Percentiles rank a stretch among this genome's conserved stretches.
Conservation (phyloP, 2,888 invertebrate genomes). For the Dendrolimus pini region DNA sequence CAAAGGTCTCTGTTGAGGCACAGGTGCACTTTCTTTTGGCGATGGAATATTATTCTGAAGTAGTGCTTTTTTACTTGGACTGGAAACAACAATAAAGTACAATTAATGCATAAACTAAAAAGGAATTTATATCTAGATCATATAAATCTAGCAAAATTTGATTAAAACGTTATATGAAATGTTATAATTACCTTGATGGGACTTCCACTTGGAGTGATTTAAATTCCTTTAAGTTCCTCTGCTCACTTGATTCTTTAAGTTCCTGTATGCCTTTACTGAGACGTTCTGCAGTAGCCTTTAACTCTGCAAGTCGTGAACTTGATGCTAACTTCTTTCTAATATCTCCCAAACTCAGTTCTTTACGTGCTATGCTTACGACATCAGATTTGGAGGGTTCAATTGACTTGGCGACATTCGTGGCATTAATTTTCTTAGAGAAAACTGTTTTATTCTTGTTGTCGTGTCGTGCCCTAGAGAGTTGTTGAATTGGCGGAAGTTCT, state of each 20-base stretch:
- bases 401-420: conserved; percentile 36
- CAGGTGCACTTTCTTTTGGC: conserved; percentile 72
- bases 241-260: conserved; percentile 67
- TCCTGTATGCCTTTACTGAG: conserved; percentile 80
- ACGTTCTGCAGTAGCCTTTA: conserved; percentile 81
- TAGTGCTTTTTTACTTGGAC: conserved; percentile 76
- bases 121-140: too few species aligned
- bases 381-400: conserved; percentile 37
- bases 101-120: too few species aligned
- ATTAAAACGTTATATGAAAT: too few species aligned
- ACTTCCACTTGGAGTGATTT: conserved; percentile 86
- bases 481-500: not conserved
- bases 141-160: too few species aligned
- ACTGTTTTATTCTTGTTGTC: conserved; percentile 17
- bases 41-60: conserved; percentile 61
- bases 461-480: not conserved
- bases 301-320: conserved; percentile 82
- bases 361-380: conserved; percentile 61
- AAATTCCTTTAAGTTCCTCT: conserved; percentile 80
- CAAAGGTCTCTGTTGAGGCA: conserved; percentile 63
- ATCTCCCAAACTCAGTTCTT: conserved; percentile 82
- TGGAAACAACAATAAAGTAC: conserved; percentile 29
- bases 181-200: conserved; percentile 77
- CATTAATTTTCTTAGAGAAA: conserved; percentile 50
- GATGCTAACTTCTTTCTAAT: conserved; percentile 81